Evolutionary conservation across 2,113 vertebrate genomes (phyloP).

Genomic region (Osmerus mordax): DNA sequence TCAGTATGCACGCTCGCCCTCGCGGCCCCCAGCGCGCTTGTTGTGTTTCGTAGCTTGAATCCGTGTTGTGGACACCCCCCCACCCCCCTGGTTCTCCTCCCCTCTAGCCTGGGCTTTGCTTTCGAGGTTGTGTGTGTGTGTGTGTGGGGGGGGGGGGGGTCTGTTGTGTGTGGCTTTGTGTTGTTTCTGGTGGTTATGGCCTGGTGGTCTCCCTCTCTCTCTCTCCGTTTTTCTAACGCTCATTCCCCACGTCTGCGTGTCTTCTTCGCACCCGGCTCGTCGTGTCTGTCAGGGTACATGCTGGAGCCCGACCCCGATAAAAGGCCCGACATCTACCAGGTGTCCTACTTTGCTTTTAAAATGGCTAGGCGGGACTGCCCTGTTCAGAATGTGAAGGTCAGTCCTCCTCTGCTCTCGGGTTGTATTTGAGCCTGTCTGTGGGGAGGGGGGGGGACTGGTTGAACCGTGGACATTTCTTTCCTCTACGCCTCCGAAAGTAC

Average conservation of each 20-base stretch:
- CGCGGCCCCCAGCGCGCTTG: background rate
- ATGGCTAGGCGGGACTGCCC: constrained; percentile 88
- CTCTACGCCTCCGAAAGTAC: no score
- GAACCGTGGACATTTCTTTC: no score
- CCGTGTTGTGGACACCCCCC: no score
- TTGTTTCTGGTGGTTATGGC: background rate
- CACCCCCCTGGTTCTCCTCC: background rate
- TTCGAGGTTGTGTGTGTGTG: background rate
- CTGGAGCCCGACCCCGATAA: constrained; percentile 95
- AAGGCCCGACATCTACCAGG: constrained; percentile 96
- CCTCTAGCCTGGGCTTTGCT: background rate
- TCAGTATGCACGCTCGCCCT: constrained; percentile 65
- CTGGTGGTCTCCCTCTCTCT: background rate
- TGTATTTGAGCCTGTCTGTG: constrained; percentile 16
- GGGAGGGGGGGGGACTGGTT: no score
- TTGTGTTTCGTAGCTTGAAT: background rate
- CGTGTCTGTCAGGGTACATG: constrained; percentile 84
- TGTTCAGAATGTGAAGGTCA: constrained; percentile 90
- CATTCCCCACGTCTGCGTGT: background rate
- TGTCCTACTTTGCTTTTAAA: constrained; percentile 94
- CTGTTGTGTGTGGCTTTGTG: background rate
- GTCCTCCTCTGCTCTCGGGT: constrained; percentile 36
- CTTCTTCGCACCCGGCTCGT: constrained; percentile 9
- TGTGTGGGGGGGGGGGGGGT: no score
- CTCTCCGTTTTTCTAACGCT: background rate